Evolutionary conservation across 2,113 vertebrate species (phyloP).

Genomic region (Sciurus niger): DNA sequence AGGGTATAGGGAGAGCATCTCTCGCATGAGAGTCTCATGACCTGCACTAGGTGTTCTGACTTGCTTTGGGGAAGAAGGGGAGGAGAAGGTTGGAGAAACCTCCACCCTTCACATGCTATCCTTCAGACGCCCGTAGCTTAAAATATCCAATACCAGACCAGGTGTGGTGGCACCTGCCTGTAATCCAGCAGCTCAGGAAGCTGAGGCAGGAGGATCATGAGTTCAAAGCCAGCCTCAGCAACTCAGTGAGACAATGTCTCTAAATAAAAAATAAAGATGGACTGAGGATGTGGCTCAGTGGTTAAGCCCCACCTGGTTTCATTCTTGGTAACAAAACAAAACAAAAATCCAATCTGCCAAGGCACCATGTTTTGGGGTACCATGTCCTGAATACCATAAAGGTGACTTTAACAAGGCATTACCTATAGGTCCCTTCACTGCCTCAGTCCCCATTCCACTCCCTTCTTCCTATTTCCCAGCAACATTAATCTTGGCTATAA

Average conservation of each 20-base stretch:
- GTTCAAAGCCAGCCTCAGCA: no score
- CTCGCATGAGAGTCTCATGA: neutral
- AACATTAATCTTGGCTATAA: neutral
- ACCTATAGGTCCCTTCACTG: neutral
- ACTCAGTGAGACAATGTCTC: no score
- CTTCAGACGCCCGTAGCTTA: neutral
- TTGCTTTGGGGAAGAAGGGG: neutral
- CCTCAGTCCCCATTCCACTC: neutral
- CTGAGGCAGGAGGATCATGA: no score
- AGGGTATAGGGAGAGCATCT: neutral
- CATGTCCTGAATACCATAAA: neutral
- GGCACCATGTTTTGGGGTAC: neutral
- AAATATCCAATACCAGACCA: neutral
- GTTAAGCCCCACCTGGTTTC: no score
- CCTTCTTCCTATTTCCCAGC: neutral
- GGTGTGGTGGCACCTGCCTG: no score
- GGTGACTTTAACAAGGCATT: neutral
- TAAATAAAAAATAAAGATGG: no score
- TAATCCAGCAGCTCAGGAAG: no score
- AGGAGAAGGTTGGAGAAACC: neutral
- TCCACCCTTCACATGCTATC: no score
- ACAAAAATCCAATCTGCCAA: no score
- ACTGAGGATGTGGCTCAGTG: no score
- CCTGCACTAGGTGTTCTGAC: neutral
- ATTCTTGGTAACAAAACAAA: no score